Conservation (phyloP, 2,113 vertebrate species). For the Serinus canaria region DNA sequence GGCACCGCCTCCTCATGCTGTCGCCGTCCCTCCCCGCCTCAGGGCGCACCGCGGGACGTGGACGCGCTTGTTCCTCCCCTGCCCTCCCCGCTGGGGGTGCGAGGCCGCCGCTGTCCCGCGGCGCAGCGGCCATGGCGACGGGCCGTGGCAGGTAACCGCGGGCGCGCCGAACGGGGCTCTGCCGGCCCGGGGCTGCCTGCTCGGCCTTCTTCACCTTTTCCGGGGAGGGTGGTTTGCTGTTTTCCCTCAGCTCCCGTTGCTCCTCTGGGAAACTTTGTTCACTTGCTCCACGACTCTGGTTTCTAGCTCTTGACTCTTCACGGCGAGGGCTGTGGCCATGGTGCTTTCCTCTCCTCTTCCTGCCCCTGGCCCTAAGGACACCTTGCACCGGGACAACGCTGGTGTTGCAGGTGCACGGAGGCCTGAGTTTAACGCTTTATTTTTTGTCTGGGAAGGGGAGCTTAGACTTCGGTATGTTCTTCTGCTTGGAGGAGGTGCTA, state of each 20-base stretch:
- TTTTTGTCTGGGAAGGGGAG: background rate
- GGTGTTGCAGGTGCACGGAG: fast-evolving
- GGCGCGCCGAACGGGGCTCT: background rate
- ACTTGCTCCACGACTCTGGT: fast-evolving
- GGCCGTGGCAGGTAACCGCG: constrained; percentile 24
- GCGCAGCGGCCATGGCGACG: constrained; percentile 37
- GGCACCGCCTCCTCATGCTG: background rate
- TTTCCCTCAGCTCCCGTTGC: fast-evolving
- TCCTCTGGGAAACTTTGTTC: fast-evolving
- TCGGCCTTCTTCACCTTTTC: fast-evolving
- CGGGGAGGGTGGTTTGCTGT: fast-evolving
- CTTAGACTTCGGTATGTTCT: fast-evolving
- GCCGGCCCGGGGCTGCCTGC: background rate
- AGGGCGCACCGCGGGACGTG: fast-evolving
- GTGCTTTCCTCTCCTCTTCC: no score
- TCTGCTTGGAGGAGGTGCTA: background rate
- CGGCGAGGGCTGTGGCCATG: fast-evolving
- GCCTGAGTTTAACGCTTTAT: fast-evolving
- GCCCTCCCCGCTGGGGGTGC: fast-evolving
- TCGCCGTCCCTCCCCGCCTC: background rate
- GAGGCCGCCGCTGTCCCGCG: fast-evolving
- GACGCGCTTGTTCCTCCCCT: fast-evolving
- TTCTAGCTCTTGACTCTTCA: fast-evolving
- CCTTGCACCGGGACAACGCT: fast-evolving
- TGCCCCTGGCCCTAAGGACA: fast-evolving